A percentile compares a stretch with the other conserved stretches of the same genome.
Conservation (phyloP, 2,113 vertebrate genomes). For the Muscicapa adusta region DNA sequence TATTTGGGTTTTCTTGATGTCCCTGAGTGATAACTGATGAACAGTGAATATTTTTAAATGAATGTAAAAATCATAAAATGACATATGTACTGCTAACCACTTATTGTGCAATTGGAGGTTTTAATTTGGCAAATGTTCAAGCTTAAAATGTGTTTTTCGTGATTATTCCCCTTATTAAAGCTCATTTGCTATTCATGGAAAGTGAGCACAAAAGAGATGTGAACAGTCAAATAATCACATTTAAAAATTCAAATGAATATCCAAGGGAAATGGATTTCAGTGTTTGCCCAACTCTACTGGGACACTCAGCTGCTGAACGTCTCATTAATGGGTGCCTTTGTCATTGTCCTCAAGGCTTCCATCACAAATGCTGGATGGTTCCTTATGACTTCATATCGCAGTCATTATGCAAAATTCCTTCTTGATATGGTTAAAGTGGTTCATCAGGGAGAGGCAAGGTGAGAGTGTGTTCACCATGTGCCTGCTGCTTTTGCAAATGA, state of each 20-base stretch:
- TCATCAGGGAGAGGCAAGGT: neutral
- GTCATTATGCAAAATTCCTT: neutral
- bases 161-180: conserved; percentile 60
- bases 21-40: conserved; percentile 4
- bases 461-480: neutral
- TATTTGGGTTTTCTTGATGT: neutral
- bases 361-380: neutral
- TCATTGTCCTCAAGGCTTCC: conserved; percentile 32
- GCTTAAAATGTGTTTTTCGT: conserved; percentile 56
- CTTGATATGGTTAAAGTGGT: neutral
- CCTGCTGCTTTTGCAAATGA: neutral
- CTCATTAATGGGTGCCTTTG: conserved; percentile 33
- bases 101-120: conserved; percentile 2
- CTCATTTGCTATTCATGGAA: conserved; percentile 46
- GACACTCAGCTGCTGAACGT: neutral
- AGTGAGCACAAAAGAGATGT: conserved; percentile 46
- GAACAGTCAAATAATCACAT: conserved; percentile 28
- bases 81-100: neutral
- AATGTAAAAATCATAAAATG: neutral
- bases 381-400: neutral
- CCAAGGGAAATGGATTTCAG: conserved; percentile 19
- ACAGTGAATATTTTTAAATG: neutral
- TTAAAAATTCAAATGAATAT: conserved; percentile 50
- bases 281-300: conserved; percentile 13
- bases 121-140: conserved; percentile 54